phyloP scores from a whole-genome alignment of 2,113 vertebrate genomes.

The Arenaria interpres region DNA sequence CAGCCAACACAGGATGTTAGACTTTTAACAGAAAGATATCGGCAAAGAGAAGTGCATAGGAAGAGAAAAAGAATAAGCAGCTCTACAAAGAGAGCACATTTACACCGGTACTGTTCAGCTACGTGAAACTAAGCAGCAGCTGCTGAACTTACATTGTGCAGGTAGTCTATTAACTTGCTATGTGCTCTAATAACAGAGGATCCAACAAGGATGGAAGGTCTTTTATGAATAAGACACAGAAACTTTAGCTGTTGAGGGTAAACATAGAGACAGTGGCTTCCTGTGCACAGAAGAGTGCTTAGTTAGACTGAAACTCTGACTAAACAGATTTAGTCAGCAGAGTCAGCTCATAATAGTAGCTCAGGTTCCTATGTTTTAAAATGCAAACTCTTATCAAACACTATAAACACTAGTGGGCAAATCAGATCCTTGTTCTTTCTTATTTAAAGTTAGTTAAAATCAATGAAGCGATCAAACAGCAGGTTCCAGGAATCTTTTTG shows the following conservation, averaged over 20 bases:
- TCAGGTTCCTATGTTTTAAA: conserved; percentile 1
- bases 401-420: not conserved
- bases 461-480: not conserved
- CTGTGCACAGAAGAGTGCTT: not conserved
- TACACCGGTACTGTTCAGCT: not conserved
- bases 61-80: not conserved
- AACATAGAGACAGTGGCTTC: conserved; percentile 40
- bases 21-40: not conserved
- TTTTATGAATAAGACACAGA: conserved; percentile 5
- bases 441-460: not conserved
- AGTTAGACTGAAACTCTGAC: conserved; percentile 63
- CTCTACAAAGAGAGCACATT: not conserved
- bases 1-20: not conserved
- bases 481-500: not conserved
- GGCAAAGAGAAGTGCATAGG: not conserved
- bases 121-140: not conserved
- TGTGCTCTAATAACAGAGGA: not conserved
- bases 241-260: not conserved
- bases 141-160: not conserved
- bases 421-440: not conserved
- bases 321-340: conserved; percentile 53
- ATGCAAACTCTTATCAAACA: not conserved
- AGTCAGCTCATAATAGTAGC: not conserved
- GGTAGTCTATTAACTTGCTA: not conserved
- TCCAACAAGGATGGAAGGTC: not conserved